Evolutionary conservation across 2,888 invertebrate genomes (phyloP), one percentile per base, ranked within the genome.

Genomic region (Xestia ashworthii): DNA sequence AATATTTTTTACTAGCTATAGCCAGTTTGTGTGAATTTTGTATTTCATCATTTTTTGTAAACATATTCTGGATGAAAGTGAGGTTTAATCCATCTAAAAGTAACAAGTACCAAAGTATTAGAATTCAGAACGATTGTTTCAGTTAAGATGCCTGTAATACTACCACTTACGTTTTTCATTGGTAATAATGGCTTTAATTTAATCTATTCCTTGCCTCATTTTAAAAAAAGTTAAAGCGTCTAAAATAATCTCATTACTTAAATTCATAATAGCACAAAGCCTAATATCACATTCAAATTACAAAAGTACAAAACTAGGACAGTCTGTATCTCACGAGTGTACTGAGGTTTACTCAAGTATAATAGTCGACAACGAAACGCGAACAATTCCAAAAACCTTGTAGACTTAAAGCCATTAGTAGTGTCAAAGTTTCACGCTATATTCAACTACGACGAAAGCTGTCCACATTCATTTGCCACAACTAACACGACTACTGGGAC

Each of bases 401-500:
- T 76, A 76, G 62, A 83, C 64, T 84, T 71, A 64, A 38, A 68
- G 19, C 71, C 66, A 78, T 85, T 84, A 75, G 65, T 62, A 71
- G 65, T 66, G 38, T 38, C 66, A 83, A 84, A 84, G 74, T 83
- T 84, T 77, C 53, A 38, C 62, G 62, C 65, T 74, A 53, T 74
- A 74, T 79, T 85, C 69, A 64, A 70, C 76, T 65, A 44, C 60
- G 65, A 78, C 74, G 68, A 74, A 83, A 76, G 60, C 83, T 84
- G 86, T 80, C 76, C 69, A 64, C 86, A 83, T 83, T 72, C 76
- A 84, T 86, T 84, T 86, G 71, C 74, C 72, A 53, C 79, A 32
- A 55, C 75, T 76, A 80, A 84, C 71, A 83, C 41, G 71, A 69
- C 86, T 74, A 62, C 55, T 66, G 72, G 83, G 80, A 77, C 72